phyloP scores from a whole-genome alignment of 1,140 invertebrate genomes.

The Micrasema minimum region DNA sequence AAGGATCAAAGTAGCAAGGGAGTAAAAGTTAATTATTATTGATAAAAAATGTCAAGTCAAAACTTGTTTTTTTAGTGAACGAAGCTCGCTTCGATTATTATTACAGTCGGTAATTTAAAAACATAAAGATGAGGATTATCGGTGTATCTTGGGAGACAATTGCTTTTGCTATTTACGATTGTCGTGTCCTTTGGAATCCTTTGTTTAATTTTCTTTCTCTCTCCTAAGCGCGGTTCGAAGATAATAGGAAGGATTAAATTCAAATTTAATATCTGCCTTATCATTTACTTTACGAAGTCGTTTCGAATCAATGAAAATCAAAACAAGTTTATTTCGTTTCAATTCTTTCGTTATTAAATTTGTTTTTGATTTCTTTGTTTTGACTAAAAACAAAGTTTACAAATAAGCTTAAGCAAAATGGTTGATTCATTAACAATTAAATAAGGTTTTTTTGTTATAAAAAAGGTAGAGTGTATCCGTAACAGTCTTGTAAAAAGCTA shows the following conservation, averaged over 20 bases:
- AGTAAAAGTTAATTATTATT: too few species aligned
- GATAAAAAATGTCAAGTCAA: too few species aligned
- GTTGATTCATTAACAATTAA: too few species aligned
- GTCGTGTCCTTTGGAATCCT: constrained; percentile 3
- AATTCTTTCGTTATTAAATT: neutral
- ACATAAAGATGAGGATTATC: constrained; percentile 28
- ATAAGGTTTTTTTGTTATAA: too few species aligned
- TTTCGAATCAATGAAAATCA: constrained; percentile 9
- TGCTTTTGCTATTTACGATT: constrained; percentile 15
- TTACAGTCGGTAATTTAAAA: constrained; percentile 26
- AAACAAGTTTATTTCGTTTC: neutral
- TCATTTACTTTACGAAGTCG: constrained; percentile 8
- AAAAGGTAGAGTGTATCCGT: too few species aligned
- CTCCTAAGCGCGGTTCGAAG: constrained; percentile 3
- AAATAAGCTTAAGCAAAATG: too few species aligned
- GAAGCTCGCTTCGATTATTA: constrained; percentile 9
- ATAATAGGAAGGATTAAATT: constrained; percentile 11
- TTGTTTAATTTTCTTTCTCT: constrained; percentile 15
- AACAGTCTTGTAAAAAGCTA: too few species aligned
- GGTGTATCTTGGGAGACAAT: constrained; percentile 21
- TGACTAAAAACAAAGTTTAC: too few species aligned
- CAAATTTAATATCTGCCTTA: neutral
- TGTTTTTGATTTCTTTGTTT: neutral
- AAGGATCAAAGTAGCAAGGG: too few species aligned
- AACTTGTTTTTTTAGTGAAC: too few species aligned